Base-by-base conservation (phyloP, 2,888 invertebrate genomes). In the Drosophila atripex region DNA sequence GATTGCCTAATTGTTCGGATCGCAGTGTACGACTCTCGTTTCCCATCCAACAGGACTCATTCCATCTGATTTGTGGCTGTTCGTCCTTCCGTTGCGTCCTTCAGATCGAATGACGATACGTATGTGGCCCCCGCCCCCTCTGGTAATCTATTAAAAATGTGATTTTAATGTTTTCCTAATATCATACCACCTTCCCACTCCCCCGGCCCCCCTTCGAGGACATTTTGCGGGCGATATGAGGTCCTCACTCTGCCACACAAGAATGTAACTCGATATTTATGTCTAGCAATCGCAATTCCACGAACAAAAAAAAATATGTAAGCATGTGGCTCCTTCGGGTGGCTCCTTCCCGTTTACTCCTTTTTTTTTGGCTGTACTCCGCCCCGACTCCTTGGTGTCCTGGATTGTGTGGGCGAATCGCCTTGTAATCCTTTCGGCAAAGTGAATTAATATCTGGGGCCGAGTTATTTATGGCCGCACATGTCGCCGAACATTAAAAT, bases 81-180 rank as follows among this genome's bases (percentile, higher is more conserved):
- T 35, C 14, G 14, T 8, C 39, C 14, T 41, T 18, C 16, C n/a
- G 25, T 16, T 23, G 21, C 21, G 21, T 23, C 21, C 21, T 14
- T n/a, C 3, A n/a, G 1, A 25, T n/a, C 32, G 4, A 9, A 14
- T n/a, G 3, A 14, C 21, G 11, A 11, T 9, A 12, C 9, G 9
- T 7, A 2, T 6, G 3, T 18, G 18, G 18, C 25, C 16, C 43
- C 23, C 3, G n/a, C 9, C 12, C 9, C 14, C 9, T 28, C 16
- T 38, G 47, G 63, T 77, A 77, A 78, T 78, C 74, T 76, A 71
- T 74, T 70, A 76, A 78, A 78, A 78, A 78, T 78, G 79, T 71
- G 78, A 78, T 71, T 78, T 78, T 78, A 79, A 78, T 78, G 78
- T 46, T 61, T 79, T 79, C 73, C 73, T 78, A 76, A 78, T 78